phyloP scores from a whole-genome alignment of 2,888 invertebrate species.

The Heterodera filipjevi region DNA sequence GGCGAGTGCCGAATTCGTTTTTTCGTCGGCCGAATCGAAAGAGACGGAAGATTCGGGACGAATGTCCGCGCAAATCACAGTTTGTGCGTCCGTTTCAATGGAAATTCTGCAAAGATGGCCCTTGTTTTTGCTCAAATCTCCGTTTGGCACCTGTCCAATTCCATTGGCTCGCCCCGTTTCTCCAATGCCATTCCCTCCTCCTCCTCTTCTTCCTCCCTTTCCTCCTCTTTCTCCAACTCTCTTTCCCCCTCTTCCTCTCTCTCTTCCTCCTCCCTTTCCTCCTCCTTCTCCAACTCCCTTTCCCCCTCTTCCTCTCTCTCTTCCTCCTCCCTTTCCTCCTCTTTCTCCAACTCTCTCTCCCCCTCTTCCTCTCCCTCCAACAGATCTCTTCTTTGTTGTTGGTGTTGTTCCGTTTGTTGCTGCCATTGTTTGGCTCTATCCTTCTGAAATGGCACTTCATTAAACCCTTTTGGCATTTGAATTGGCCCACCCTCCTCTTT shows the following conservation, averaged over 20 bases:
- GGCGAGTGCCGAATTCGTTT: slow-evolving; percentile 14
- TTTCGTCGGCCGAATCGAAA: slow-evolving; percentile 18
- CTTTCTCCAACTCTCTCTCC: no score
- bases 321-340: background rate
- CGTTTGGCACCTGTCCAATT: slow-evolving; percentile 16
- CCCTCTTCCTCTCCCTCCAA: no score
- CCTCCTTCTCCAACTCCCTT: slow-evolving; percentile 9
- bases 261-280: no score
- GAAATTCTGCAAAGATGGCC: slow-evolving; percentile 11
- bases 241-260: slow-evolving; percentile 22
- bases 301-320: background rate
- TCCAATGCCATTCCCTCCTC: background rate
- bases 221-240: background rate
- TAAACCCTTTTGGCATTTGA: background rate
- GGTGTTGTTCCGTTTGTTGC: background rate
- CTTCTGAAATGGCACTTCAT: background rate
- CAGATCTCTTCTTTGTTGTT: no score
- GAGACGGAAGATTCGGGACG: slow-evolving; percentile 20
- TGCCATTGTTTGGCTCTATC: slow-evolving; percentile 9
- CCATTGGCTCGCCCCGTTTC: slow-evolving; percentile 26
- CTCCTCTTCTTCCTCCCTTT: background rate
- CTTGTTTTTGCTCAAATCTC: background rate
- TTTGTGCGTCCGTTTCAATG: slow-evolving; percentile 43
- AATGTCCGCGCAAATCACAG: slow-evolving; percentile 33
- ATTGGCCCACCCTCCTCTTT: background rate